A percentile compares a stretch with the other conserved stretches of the same genome.
phyloP scores from a whole-genome alignment of 2,888 invertebrate genomes.

The Melieria crassipennis region DNA sequence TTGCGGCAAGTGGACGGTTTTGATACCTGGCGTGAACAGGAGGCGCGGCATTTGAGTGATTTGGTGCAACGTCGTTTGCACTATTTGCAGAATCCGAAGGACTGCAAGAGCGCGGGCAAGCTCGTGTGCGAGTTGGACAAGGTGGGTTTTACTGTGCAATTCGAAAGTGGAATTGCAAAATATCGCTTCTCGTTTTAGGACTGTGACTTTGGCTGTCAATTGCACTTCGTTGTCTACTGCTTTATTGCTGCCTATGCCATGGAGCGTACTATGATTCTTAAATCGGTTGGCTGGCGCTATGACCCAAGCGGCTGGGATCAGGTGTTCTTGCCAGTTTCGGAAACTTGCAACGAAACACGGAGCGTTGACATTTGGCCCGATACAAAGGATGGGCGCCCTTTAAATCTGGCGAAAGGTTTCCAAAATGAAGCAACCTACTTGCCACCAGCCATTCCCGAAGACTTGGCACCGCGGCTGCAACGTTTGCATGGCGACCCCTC shows the following conservation, averaged over 20 bases:
- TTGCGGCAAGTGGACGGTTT: conserved; percentile 80
- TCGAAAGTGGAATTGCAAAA: neutral
- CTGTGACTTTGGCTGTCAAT: conserved; percentile 98
- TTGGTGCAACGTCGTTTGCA: conserved; percentile 84
- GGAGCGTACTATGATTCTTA: conserved; percentile 89
- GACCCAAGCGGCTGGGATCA: conserved; percentile 93
- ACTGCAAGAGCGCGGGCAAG: conserved; percentile 88
- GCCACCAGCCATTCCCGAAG: conserved; percentile 91
- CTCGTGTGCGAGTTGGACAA: conserved; percentile 96
- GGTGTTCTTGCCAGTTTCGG: conserved; percentile 90
- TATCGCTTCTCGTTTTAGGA: conserved; percentile 69
- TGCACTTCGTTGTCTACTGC: conserved; percentile 97
- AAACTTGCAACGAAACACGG: conserved; percentile 79
- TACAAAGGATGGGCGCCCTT: conserved; percentile 78
- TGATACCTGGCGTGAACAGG: conserved; percentile 82
- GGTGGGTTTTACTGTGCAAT: conserved; percentile 66
- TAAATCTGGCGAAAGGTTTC: conserved; percentile 94
- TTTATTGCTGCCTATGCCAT: conserved; percentile 96
- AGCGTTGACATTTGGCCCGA: conserved; percentile 85
- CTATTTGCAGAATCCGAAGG: conserved; percentile 88
- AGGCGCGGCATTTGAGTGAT: conserved; percentile 82
- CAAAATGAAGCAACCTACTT: conserved; percentile 85
- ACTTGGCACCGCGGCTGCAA: conserved; percentile 82
- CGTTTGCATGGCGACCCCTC: conserved; percentile 92
- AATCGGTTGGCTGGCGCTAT: conserved; percentile 95